Conservation (phyloP, 2,797 vertebrate species). For the Mormyrus hasselquistii region DNA sequence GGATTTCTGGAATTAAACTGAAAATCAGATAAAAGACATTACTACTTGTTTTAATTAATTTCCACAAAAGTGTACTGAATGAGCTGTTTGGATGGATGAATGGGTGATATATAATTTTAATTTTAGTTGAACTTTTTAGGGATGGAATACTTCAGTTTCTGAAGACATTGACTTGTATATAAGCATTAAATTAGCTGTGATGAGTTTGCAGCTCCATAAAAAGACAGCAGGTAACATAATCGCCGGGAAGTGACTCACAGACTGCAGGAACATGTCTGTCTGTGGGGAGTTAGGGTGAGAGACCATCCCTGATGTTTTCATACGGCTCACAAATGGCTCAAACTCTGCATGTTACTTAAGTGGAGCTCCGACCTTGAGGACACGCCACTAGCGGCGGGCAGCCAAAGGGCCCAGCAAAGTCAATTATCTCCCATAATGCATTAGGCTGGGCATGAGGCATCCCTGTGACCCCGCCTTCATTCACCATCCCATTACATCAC, state of each 20-base stretch:
- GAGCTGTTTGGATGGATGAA: not conserved
- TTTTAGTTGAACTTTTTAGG: not conserved
- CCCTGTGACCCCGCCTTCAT: conserved; percentile 8
- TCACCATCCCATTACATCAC: not conserved
- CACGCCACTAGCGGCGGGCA: conserved; percentile 41
- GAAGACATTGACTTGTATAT: not conserved
- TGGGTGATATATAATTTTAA: not conserved
- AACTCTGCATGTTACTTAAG: not conserved
- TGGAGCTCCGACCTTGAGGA: conserved; percentile 49
- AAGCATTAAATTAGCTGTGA: not conserved
- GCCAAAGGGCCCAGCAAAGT: conserved; percentile 53
- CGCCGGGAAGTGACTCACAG: not conserved
- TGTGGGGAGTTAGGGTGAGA: not conserved
- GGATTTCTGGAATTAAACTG: not conserved
- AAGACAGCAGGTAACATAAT: not conserved
- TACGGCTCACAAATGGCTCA: not conserved
- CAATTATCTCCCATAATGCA: conserved; percentile 62
- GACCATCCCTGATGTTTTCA: not conserved
- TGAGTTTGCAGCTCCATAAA: not conserved
- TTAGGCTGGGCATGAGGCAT: conserved; percentile 44
- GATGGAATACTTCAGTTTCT: not conserved
- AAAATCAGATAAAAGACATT: not conserved
- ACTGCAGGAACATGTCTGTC: not conserved
- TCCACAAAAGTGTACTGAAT: not conserved
- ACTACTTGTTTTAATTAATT: not conserved